These are phyloP conservation scores for Rhinichthys klamathensis DNA, from an alignment of 2,113 vertebrate genomes.

Conservation along the genomic window DNA sequence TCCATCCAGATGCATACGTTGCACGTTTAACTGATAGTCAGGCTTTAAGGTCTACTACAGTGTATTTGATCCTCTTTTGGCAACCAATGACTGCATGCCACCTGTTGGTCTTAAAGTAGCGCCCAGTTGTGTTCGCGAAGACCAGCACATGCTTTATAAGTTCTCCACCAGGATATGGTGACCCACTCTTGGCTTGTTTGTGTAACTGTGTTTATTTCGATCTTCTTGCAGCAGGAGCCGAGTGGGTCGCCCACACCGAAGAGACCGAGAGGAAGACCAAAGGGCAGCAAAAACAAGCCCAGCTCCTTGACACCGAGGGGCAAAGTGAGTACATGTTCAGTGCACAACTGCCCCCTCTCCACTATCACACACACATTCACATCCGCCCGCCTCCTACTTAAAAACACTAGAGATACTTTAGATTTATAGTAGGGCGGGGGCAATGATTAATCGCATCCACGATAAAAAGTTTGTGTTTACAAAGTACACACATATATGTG, in stretches of 20 bases:
- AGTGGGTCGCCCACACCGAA: conserved; percentile 92
- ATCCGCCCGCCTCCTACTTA: neutral
- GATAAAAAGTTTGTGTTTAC: too few species aligned
- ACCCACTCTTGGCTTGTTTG: conserved; percentile 13
- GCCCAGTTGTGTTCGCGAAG: conserved; percentile 57
- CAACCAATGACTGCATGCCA: conserved; percentile 57
- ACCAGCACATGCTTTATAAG: conserved; percentile 53
- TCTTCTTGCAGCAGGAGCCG: conserved; percentile 80
- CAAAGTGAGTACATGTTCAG: conserved; percentile 77
- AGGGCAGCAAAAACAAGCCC: conserved; percentile 94
- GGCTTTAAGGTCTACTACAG: neutral
- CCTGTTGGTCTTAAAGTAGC: conserved; percentile 65
- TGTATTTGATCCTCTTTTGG: conserved; percentile 53
- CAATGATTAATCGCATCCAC: too few species aligned
- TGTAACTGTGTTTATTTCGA: neutral
- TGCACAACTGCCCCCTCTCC: neutral
- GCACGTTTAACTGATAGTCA: neutral
- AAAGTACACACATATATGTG: too few species aligned
- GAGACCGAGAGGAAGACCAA: conserved; percentile 92
- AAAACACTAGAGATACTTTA: neutral
- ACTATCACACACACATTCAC: neutral
- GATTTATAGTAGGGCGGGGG: too few species aligned
- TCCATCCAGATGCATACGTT: neutral
- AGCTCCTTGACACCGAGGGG: conserved; percentile 74
- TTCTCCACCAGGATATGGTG: neutral